These are phyloP conservation scores for Anguilla rostrata DNA, from an alignment of 2,113 vertebrate genomes.

Conservation along the genomic window DNA sequence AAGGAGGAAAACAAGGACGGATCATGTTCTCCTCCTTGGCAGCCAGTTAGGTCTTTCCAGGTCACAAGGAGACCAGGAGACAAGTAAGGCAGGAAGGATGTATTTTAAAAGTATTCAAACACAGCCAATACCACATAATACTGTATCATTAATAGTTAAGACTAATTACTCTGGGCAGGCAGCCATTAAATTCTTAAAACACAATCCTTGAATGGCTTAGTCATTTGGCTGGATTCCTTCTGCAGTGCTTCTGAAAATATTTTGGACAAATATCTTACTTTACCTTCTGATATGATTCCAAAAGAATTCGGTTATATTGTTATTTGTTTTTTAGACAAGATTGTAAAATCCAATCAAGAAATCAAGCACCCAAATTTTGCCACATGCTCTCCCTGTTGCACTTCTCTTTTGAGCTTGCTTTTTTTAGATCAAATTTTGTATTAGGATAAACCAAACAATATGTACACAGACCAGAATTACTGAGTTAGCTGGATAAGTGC, in stretches of 20 bases:
- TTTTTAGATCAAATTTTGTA: no score
- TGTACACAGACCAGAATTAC: no score
- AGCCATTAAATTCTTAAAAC: constrained; percentile 22
- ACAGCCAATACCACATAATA: not conserved
- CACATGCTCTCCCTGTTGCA: no score
- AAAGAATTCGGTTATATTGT: not conserved
- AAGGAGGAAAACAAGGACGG: no score
- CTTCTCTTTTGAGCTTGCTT: no score
- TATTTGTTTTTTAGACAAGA: not conserved
- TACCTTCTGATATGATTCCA: not conserved
- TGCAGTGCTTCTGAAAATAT: not conserved
- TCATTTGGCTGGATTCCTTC: constrained; percentile 9
- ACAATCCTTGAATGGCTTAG: constrained; percentile 2
- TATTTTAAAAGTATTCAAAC: no score
- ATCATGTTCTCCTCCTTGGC: no score
- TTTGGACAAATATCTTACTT: not conserved
- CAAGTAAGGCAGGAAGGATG: no score
- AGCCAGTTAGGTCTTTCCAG: no score
- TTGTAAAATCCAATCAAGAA: not conserved
- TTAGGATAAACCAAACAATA: no score
- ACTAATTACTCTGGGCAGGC: constrained; percentile 2
- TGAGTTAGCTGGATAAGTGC: no score
- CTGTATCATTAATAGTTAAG: constrained; percentile 18
- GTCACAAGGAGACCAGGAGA: no score
- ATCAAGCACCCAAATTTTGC: not conserved